Conservation (phyloP, 2,888 invertebrate genomes). For the Trachelus tabidus region DNA sequence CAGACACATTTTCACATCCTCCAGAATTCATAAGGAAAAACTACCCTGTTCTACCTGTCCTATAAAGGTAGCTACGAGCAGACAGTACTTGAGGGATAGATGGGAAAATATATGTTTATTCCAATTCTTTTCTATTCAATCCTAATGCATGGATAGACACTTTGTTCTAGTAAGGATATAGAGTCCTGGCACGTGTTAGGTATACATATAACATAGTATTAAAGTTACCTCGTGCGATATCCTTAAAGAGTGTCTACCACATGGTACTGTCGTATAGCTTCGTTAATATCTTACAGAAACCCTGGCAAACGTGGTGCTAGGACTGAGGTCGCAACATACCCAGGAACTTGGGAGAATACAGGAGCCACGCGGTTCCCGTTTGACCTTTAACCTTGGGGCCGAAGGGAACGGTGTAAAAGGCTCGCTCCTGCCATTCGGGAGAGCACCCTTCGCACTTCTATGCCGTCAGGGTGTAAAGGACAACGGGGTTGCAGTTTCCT, state of each 20-base stretch:
- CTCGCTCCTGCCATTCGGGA: neutral
- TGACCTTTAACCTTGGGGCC: neutral
- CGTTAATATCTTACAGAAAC: constrained; percentile 1
- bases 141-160: neutral
- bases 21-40: neutral
- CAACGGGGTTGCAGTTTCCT: neutral
- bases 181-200: neutral
- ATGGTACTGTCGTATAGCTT: neutral
- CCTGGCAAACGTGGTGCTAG: neutral
- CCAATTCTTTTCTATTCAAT: neutral
- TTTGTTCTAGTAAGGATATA: neutral
- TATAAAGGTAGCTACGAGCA: neutral
- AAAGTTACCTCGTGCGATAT: neutral
- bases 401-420: neutral
- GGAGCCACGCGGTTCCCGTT: neutral
- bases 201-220: neutral
- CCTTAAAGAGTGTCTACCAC: neutral
- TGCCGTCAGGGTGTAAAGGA: neutral
- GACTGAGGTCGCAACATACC: neutral
- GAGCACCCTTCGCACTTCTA: neutral
- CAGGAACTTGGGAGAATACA: neutral
- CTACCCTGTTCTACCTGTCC: neutral
- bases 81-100: neutral
- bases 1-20: neutral
- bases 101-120: neutral